phyloP scores from a whole-genome alignment of 2,888 invertebrate species.

The Criorhina ranunculi region DNA sequence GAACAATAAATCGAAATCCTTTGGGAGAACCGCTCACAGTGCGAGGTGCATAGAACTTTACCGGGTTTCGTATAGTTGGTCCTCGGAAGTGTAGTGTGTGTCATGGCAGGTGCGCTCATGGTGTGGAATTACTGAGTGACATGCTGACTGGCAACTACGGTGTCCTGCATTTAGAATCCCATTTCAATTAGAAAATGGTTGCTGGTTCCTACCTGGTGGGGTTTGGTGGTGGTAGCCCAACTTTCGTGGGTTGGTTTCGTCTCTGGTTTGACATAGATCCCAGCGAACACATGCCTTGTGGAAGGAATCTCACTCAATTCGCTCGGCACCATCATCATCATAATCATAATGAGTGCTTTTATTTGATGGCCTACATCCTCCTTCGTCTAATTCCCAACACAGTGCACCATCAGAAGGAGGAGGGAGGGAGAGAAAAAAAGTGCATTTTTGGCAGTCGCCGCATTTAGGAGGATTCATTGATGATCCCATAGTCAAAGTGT shows the following conservation, averaged over 20 bases:
- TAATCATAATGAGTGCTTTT: conserved; percentile 69
- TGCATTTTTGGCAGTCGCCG: conserved; percentile 53
- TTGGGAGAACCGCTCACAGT: conserved; percentile 19
- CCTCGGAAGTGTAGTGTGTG: not conserved
- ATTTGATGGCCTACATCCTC: conserved; percentile 43
- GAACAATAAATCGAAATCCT: conserved; percentile 37
- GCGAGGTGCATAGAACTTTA: conserved; percentile 1
- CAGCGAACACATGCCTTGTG: not conserved
- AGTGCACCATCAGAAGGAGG: not conserved
- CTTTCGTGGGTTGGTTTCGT: not conserved
- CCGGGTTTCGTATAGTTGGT: too few relatives aligned
- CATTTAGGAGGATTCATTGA: conserved; percentile 42
- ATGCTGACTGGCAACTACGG: conserved; percentile 63
- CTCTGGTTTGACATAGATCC: conserved; percentile 21
- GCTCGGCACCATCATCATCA: conserved; percentile 31
- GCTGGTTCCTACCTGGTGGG: not conserved
- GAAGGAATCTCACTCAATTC: conserved; percentile 12
- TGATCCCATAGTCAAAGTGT: conserved; percentile 35
- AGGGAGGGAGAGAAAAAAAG: not conserved
- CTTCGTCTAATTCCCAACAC: too few relatives aligned
- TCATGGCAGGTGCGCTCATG: conserved; percentile 37
- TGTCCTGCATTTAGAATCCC: conserved; percentile 70
- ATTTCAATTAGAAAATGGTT: conserved; percentile 75
- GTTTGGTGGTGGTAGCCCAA: too few relatives aligned
- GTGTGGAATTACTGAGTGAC: conserved; percentile 68